Percentiles rank a stretch among this genome's conserved stretches.
Evolutionary conservation across 2,888 invertebrate species (phyloP).

Genomic region (Dicranocentrus wangi): DNA sequence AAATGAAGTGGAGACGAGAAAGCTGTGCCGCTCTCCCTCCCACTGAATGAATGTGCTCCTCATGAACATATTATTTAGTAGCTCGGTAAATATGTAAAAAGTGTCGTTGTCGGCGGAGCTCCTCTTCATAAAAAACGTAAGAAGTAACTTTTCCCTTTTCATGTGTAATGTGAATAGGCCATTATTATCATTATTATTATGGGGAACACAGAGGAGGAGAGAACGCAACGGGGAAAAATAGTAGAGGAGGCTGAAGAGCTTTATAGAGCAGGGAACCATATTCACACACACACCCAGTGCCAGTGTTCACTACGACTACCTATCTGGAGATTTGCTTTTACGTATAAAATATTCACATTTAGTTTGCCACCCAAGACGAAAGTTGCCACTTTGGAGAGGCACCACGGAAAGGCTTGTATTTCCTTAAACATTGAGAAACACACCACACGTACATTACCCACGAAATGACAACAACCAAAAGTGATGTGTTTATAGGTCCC

Average conservation of each 20-base stretch:
- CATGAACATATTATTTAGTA: conserved; percentile 29
- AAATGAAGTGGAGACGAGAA: not conserved
- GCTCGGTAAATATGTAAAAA: conserved; percentile 21
- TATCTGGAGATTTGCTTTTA: no score
- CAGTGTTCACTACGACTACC: no score
- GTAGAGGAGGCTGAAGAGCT: no score
- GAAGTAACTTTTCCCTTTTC: conserved; percentile 4
- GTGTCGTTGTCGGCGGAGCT: not conserved
- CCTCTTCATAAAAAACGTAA: no score
- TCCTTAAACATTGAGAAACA: no score
- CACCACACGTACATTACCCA: conserved; percentile 3
- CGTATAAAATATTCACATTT: no score
- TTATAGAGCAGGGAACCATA: no score
- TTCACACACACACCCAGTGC: no score
- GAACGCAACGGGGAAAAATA: no score
- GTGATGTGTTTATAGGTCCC: conserved; percentile 45
- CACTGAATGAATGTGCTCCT: conserved; percentile 17
- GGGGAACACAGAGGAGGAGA: not conserved
- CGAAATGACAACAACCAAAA: conserved; percentile 21
- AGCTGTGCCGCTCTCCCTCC: not conserved
- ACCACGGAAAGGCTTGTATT: no score
- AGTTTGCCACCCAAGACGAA: not conserved
- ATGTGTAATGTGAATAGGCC: conserved; percentile 23
- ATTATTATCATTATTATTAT: conserved; percentile 30
- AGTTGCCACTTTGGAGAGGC: no score